Conservation (phyloP, 2,797 vertebrate genomes). For the Gadopsis marmoratus region DNA sequence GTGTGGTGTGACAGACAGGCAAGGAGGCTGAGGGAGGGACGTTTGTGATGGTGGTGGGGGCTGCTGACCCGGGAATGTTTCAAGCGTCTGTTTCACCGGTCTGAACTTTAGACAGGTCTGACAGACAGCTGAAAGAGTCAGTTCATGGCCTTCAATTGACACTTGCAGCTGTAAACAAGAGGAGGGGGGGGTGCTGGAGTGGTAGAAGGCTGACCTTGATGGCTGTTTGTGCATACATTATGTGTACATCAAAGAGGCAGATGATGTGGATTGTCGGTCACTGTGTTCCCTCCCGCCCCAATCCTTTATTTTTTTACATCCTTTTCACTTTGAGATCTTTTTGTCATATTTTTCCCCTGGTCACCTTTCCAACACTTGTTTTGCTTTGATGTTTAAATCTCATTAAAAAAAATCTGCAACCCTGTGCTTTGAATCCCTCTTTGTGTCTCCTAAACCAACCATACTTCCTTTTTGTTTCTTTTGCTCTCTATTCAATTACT, state of each 20-base stretch:
- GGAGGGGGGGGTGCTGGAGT: neutral
- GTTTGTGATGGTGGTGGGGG: conserved; percentile 1
- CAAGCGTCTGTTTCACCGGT: conserved; percentile 36
- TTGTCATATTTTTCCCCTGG: neutral
- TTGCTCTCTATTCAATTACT: conserved; percentile 15
- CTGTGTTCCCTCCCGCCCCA: neutral
- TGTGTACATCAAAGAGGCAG: conserved; percentile 46
- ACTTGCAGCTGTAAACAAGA: conserved; percentile 45
- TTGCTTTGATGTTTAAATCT: conserved; percentile 61
- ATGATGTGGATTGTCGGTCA: conserved; percentile 18
- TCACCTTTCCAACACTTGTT: conserved; percentile 53
- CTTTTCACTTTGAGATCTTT: conserved; percentile 42
- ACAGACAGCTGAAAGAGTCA: conserved; percentile 59
- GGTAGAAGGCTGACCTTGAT: conserved; percentile 50
- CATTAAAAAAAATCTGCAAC: conserved; percentile 36
- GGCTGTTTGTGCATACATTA: conserved; percentile 5
- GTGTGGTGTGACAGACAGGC: conserved; percentile 49
- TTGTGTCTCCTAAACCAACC: conserved; percentile 28
- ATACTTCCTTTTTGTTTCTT: conserved; percentile 10
- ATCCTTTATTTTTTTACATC: neutral
- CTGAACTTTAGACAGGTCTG: conserved; percentile 43
- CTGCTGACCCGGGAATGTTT: conserved; percentile 55
- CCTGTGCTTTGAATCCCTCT: conserved; percentile 45
- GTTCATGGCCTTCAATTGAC: conserved; percentile 69
- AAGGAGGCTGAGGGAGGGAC: conserved; percentile 29